These are phyloP conservation scores for Coreoperca whiteheadi DNA, from an alignment of 2,113 vertebrate species.

Conservation along the genomic window DNA sequence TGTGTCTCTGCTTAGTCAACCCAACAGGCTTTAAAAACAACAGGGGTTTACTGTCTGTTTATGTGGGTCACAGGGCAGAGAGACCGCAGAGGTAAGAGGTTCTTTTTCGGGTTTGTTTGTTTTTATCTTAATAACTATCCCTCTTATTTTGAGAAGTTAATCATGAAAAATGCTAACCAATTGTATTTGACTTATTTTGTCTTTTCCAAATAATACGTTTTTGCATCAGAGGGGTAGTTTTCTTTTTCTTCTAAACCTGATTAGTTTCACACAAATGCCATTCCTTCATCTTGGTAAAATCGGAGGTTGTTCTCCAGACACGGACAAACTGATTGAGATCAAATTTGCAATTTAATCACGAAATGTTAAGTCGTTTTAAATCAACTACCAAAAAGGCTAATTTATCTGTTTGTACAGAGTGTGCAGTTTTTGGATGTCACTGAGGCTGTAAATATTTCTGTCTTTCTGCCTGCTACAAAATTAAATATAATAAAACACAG, in stretches of 20 bases:
- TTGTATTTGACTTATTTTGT: background rate
- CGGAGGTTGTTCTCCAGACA: background rate
- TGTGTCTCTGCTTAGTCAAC: constrained; percentile 38
- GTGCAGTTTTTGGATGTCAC: background rate
- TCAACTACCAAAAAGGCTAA: too few species aligned
- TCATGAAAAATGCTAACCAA: background rate
- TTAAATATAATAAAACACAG: too few species aligned
- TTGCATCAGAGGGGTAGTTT: too few species aligned
- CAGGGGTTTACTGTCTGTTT: constrained; percentile 29
- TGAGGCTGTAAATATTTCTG: constrained; percentile 20
- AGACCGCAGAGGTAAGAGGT: constrained; percentile 62
- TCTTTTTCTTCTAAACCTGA: background rate
- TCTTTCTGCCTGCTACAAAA: background rate
- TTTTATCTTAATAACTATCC: background rate
- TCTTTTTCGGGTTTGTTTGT: background rate
- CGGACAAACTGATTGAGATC: background rate
- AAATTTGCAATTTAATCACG: background rate
- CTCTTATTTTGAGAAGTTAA: background rate
- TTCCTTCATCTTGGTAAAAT: background rate
- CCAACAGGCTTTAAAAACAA: constrained; percentile 64
- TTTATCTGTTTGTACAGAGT: too few species aligned
- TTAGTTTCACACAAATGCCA: background rate
- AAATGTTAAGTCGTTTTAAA: background rate
- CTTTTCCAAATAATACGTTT: background rate
- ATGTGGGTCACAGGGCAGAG: constrained; percentile 40